A percentile compares a stretch with the other conserved stretches of the same genome.
phyloP scores from a whole-genome alignment of 2,113 vertebrate species.

The Melanotaenia duboulayi region DNA sequence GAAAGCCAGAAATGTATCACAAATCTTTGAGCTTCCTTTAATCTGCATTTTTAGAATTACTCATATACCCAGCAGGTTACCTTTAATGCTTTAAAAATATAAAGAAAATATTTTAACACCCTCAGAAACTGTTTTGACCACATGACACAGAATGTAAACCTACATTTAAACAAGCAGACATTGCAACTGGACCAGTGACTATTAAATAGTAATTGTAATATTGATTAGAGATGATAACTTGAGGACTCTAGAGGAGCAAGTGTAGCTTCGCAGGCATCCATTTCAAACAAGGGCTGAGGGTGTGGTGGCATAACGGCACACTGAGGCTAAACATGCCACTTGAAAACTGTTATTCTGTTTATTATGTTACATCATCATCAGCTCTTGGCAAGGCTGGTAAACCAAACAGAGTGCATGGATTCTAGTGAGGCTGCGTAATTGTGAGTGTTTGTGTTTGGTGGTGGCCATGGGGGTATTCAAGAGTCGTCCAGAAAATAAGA shows the following conservation, averaged over 20 bases:
- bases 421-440: constrained; percentile 15
- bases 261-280: constrained; percentile 52
- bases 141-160: constrained; percentile 42
- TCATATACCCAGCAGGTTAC: background rate
- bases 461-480: constrained; percentile 54
- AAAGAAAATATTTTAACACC: background rate
- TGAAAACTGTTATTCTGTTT: constrained; percentile 56
- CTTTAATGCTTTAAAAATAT: constrained; percentile 14
- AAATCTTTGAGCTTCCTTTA: no score
- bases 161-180: constrained; percentile 54
- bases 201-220: constrained; percentile 73
- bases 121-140: background rate
- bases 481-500: constrained; percentile 57
- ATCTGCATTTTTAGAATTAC: no score
- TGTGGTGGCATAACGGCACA: constrained; percentile 54
- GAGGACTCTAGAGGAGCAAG: constrained; percentile 56
- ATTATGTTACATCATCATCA: constrained; percentile 59
- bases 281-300: constrained; percentile 46
- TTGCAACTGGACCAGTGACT: constrained; percentile 77
- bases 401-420: constrained; percentile 30
- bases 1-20: background rate
- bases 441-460: constrained; percentile 24
- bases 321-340: constrained; percentile 53
- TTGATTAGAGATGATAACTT: constrained; percentile 78
- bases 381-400: constrained; percentile 21